A percentile compares a stretch with the other conserved stretches of the same genome.
Conservation (phyloP, 2,888 invertebrate species). For the Ormyrus thymus region DNA sequence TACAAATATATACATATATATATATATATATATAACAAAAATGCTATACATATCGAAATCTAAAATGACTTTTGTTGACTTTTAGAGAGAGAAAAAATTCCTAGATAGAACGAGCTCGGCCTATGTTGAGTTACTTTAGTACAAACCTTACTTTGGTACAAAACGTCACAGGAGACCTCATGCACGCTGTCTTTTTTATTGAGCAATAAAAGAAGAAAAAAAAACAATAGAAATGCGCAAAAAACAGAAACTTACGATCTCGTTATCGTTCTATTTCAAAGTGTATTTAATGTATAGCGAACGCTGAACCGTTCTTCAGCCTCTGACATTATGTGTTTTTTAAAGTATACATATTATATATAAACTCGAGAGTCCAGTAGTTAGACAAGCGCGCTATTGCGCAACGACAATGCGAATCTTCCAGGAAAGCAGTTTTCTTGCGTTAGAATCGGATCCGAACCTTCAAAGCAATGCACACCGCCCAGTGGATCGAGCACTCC, state of each 20-base stretch:
- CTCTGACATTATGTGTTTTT: conserved; percentile 43
- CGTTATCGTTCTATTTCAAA: conserved; percentile 32
- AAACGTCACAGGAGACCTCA: conserved; percentile 25
- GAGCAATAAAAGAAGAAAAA: not conserved
- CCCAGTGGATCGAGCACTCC: conserved; percentile 39
- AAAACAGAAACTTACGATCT: conserved; percentile 2
- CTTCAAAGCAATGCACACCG: conserved; percentile 49
- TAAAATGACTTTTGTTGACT: not conserved
- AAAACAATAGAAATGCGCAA: not conserved
- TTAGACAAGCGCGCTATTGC: conserved; percentile 27
- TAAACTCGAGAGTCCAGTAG: conserved; percentile 38
- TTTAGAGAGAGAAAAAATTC: conserved; percentile 2
- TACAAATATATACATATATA: too few species aligned
- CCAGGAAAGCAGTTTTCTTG: conserved; percentile 13
- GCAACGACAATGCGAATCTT: conserved; percentile 31
- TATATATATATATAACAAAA: too few species aligned
- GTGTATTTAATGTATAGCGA: conserved; percentile 27
- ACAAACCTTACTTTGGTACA: conserved; percentile 38
- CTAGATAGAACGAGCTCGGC: conserved; percentile 40
- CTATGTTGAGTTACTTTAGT: conserved; percentile 40
- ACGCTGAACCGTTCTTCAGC: conserved; percentile 4
- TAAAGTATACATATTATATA: conserved; percentile 12
- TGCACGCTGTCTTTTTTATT: conserved; percentile 13
- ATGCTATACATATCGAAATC: too few species aligned
- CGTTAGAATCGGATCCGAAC: conserved; percentile 36